Base-by-base conservation (phyloP, 1,140 invertebrate genomes). In the Drosophila biarmipes region DNA sequence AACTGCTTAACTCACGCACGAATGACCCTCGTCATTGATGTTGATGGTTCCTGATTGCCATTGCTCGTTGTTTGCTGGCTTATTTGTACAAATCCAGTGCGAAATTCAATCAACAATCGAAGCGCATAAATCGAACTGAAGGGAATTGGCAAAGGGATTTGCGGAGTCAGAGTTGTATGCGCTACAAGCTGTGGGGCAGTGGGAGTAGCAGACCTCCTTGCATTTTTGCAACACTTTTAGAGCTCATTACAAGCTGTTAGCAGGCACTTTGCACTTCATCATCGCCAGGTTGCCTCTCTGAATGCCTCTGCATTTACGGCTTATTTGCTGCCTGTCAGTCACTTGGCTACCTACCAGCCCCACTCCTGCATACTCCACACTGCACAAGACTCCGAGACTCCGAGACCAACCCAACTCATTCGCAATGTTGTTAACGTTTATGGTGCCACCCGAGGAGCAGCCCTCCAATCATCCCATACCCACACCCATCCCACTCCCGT, bases 191-290 rank as follows among this genome's bases (percentile, higher is more conserved):
- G 7, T 8, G 6, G 15, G 14, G 7, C 2, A 42, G 8, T 10
- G n/a, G 2, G 15, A 3, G 10, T 49, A 11, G 2, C n/a, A n/a
- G n/a, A 48, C 7, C 4, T 29, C 2, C n/a, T 6, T 29, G 0
- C 17, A 6, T 35, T 24, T 2, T 52, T 19, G 40, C 56, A 49
- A 71, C 80, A 42, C 67, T 57, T 80, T 84, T 8, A 15, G 45
- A 62, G 68, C 73, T 89, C 80, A 84, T 89, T 90, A 89, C 85
- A 84, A 84, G 85, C 73, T 90, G 85, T 89, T 89, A 89, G 85
- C 80, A 67, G 64, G 66, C 85, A 90, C 57, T 89, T 89, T 90
- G 72, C 84, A 87, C 80, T 80, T 73, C 84, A 89, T 87, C 84
- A 87, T 73, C 61, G 31, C 43, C 43, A 49, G 63, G 34, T 51